Evolutionary conservation across 2,113 vertebrate genomes (phyloP), one percentile per base, ranked within the genome.

Genomic region (Petromus typicus): DNA sequence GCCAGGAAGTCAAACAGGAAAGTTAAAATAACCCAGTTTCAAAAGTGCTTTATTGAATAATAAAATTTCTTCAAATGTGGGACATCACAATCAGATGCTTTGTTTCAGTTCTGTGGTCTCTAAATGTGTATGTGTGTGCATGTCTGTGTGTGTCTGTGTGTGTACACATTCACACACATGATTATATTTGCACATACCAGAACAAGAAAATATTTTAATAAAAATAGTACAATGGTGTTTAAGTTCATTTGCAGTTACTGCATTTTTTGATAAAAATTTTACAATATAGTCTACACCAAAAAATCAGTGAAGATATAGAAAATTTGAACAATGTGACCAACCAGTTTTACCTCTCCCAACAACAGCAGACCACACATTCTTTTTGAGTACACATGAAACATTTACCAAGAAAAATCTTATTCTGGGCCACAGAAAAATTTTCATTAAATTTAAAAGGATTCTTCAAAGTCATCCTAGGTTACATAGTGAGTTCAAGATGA

Each of bases 261-360:
- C 43, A 71, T 92, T 92, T 83, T 92, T 51, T 91, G 0, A 69
- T 64, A 61, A 94, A 84, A 80, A 66, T 51, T 57, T 89, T 75
- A 6, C 81, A 95, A 82, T 88, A 3, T 94, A 87, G 18, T 51
- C 22, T 56, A 30, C 64, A 83, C 84, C 9, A 88, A 54, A 93
- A 96, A 86, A 95, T 81, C 45, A 80, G 23, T 92, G 75, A 93
- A 93, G 79, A 63, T 59, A 76, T 14, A 85, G 73, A 76, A 96
- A 86, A 78, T 34, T 71, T 76, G 22, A 91, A 84, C 3, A 92
- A 48, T 14, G 51, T 16, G 30, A n/a, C 48, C 57, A 80, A 88
- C 56, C 61, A 90, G 45, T 59, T 45, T 95, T 76, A 92, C 75
- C 63, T 80, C 66, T 76, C 27, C 63, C 56, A 85, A 80, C 45